Percentiles rank a stretch among this genome's conserved stretches.
Evolutionary conservation across 1,140 invertebrate genomes (phyloP).

Genomic region (Lerema accius): DNA sequence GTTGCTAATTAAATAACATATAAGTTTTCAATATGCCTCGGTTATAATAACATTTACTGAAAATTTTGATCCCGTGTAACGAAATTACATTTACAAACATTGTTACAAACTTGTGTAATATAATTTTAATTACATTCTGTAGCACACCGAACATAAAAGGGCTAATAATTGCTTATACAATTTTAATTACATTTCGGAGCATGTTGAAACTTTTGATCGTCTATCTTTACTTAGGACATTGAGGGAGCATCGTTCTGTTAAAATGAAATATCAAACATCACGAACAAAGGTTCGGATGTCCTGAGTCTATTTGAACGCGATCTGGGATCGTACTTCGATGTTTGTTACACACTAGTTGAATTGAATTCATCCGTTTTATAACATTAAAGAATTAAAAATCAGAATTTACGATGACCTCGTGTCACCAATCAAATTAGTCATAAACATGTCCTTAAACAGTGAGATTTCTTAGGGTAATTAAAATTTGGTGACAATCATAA

Average conservation of each 20-base stretch:
- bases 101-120: constrained; percentile 23
- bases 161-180: constrained; percentile 21
- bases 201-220: constrained; percentile 10
- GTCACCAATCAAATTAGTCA: too few relatives aligned
- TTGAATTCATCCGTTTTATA: background rate
- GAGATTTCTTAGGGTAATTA: too few relatives aligned
- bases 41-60: background rate
- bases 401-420: too few relatives aligned
- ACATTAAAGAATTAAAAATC: too few relatives aligned
- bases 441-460: too few relatives aligned
- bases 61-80: background rate
- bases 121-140: constrained; percentile 15
- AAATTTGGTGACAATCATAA: too few relatives aligned
- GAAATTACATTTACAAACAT: background rate
- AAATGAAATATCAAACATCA: constrained; percentile 6
- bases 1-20: too few relatives aligned
- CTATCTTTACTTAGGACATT: constrained; percentile 21
- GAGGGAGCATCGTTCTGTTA: background rate
- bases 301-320: background rate
- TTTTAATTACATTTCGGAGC: constrained; percentile 11
- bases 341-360: background rate
- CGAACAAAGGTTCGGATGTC: background rate
- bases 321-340: background rate
- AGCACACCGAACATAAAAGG: constrained; percentile 16
- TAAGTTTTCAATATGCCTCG: background rate